Percentiles rank a stretch among this genome's conserved stretches.
Evolutionary conservation across 2,797 vertebrate species (phyloP).

Genomic region (Neosilurus hyrtlii): DNA sequence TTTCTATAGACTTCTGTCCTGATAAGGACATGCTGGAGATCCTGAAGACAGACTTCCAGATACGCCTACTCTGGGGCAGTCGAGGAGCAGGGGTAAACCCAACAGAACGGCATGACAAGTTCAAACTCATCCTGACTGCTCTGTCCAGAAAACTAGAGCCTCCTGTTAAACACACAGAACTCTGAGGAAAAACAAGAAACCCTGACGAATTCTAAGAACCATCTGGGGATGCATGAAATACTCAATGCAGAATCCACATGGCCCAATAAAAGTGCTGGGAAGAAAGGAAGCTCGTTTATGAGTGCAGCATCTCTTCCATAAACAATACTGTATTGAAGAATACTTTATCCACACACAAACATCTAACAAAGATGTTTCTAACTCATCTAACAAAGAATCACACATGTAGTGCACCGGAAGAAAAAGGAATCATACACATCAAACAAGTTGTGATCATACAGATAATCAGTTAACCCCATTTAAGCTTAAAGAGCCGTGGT

Average conservation of each 20-base stretch:
- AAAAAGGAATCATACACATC: not conserved
- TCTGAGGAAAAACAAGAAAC: slow-evolving; percentile 51
- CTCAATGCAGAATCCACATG: not conserved
- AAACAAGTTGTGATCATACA: not conserved
- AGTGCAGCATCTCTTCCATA: slow-evolving; percentile 7
- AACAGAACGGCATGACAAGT: slow-evolving; percentile 88
- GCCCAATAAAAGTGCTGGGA: not conserved
- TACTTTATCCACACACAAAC: not conserved
- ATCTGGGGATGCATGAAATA: not conserved
- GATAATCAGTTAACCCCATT: not conserved
- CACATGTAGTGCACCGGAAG: not conserved
- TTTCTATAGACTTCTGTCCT: slow-evolving; percentile 78
- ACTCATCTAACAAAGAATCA: not conserved
- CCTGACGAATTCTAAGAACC: slow-evolving; percentile 54
- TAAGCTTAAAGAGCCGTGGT: not conserved
- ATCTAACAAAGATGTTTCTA: not conserved
- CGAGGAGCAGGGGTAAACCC: slow-evolving; percentile 91
- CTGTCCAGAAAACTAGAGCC: slow-evolving; percentile 94
- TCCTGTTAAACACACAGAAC: slow-evolving; percentile 67
- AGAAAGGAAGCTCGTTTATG: not conserved
- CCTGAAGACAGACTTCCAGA: slow-evolving; percentile 94
- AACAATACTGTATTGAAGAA: not conserved
- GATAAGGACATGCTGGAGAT: slow-evolving; percentile 89
- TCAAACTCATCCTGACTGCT: slow-evolving; percentile 92
- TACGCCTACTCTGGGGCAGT: slow-evolving; percentile 95